A percentile compares a stretch with the other conserved stretches of the same genome.
These are phyloP conservation scores for Syndactyla subalaris DNA, from an alignment of 2,797 vertebrate genomes.

Conservation along the genomic window DNA sequence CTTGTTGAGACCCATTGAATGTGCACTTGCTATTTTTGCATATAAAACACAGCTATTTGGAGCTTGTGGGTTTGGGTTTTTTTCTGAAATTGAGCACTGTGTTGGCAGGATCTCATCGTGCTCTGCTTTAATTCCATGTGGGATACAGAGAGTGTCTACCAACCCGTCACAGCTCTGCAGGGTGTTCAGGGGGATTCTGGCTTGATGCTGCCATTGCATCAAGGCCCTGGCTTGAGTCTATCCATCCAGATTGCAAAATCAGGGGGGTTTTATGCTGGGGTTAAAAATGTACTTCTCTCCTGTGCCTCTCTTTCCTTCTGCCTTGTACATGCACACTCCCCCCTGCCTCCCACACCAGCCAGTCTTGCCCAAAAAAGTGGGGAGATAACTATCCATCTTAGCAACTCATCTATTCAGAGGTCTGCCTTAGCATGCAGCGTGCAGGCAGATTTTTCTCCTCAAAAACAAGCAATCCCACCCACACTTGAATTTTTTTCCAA, in stretches of 20 bases:
- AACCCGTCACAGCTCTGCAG: not conserved
- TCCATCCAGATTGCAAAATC: not conserved
- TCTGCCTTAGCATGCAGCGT: not conserved
- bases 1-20: not conserved
- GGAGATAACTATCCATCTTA: not conserved
- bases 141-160: not conserved
- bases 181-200: not conserved
- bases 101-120: not conserved
- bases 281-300: not conserved
- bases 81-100: not conserved
- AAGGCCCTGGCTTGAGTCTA: not conserved
- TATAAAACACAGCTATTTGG: not conserved
- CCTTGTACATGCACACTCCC: not conserved
- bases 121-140: not conserved
- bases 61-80: not conserved
- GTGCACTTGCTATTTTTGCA: not conserved
- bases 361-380: not conserved
- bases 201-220: not conserved
- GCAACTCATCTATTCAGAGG: not conserved
- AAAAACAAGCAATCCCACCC: constrained; percentile 34
- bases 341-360: not conserved
- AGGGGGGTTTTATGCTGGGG: not conserved
- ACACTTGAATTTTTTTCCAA: not conserved
- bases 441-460: constrained; percentile 18
- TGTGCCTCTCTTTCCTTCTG: not conserved